phyloP scores from a whole-genome alignment of 2,113 vertebrate species.

The Suricata suricatta region DNA sequence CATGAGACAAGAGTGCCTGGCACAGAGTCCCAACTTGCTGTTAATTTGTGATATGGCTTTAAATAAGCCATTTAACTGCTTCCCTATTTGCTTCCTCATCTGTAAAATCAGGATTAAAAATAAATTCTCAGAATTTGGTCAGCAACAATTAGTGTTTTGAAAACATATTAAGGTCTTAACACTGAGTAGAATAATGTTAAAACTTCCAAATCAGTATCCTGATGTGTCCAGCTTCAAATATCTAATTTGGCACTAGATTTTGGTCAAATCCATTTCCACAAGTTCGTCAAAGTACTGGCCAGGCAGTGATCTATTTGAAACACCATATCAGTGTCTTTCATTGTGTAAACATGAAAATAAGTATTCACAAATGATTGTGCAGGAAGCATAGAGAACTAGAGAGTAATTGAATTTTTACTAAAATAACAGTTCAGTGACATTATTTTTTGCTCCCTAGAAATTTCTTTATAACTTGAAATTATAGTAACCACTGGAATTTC shows the following conservation, averaged over 20 bases:
- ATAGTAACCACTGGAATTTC: constrained; percentile 14
- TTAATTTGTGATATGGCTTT: constrained; percentile 45
- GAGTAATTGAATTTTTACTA: neutral
- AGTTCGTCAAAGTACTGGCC: constrained; percentile 4
- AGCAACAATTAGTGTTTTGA: constrained; percentile 63
- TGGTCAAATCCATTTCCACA: constrained; percentile 38
- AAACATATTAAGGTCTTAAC: constrained; percentile 4
- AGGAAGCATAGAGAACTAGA: neutral
- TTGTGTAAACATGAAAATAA: constrained; percentile 42
- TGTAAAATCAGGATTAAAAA: constrained; percentile 71
- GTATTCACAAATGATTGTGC: neutral
- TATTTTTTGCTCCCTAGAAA: constrained; percentile 31
- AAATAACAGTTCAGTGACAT: constrained; percentile 23
- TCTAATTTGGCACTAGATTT: constrained; percentile 49
- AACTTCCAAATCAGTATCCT: constrained; percentile 8
- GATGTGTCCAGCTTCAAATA: constrained; percentile 36
- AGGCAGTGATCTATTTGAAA: constrained; percentile 21
- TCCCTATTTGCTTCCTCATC: constrained; percentile 52
- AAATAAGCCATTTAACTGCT: constrained; percentile 64
- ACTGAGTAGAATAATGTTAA: constrained; percentile 30
- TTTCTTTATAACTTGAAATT: constrained; percentile 23
- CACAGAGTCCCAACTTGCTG: neutral
- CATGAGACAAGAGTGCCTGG: neutral
- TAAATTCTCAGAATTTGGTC: constrained; percentile 54
- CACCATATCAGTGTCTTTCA: neutral